These are phyloP conservation scores for Crenuchus spilurus DNA, from an alignment of 2,797 vertebrate genomes.

Conservation along the genomic window DNA sequence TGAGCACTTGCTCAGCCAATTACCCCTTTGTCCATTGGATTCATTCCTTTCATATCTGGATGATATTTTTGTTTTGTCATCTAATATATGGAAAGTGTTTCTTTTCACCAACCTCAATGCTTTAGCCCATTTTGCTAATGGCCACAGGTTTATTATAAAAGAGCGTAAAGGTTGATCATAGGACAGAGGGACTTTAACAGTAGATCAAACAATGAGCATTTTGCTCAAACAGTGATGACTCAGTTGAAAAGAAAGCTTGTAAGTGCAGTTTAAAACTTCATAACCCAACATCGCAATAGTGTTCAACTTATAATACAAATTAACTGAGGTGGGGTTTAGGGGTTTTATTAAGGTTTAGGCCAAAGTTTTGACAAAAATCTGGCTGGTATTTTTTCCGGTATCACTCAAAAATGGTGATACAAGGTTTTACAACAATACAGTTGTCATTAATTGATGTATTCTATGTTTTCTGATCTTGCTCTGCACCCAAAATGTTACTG, in stretches of 20 bases:
- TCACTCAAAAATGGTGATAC: too few species aligned
- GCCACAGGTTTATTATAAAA: conserved; percentile 23
- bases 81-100: conserved; percentile 38
- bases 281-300: neutral
- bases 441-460: too few species aligned
- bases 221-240: conserved; percentile 11
- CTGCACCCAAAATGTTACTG: too few species aligned
- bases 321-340: too few species aligned
- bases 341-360: too few species aligned
- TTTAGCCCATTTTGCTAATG: conserved; percentile 37
- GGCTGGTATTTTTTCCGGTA: neutral
- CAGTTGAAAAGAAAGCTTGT: neutral
- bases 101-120: conserved; percentile 26
- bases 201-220: conserved; percentile 4
- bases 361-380: neutral
- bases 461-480: too few species aligned
- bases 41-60: conserved; percentile 51
- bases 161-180: conserved; percentile 10
- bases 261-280: neutral
- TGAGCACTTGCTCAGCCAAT: conserved; percentile 49
- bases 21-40: conserved; percentile 42
- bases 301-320: neutral
- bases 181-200: conserved; percentile 16
- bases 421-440: too few species aligned
- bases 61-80: conserved; percentile 47